These are phyloP conservation scores for Cyrtonyx montezumae DNA, from an alignment of 2,113 vertebrate species.

Conservation along the genomic window DNA sequence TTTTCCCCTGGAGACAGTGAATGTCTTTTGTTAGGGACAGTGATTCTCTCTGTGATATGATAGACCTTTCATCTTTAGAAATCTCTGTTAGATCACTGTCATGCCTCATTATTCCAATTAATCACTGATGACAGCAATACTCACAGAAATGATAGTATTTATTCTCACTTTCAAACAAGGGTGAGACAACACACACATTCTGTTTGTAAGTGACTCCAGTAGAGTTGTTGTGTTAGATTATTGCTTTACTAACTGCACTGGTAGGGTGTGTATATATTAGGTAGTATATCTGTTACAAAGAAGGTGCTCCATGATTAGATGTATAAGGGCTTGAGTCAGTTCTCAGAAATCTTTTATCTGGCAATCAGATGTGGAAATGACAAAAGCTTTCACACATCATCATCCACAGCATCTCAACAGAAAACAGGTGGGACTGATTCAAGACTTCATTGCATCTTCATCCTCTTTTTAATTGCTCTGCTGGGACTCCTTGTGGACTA, in stretches of 20 bases:
- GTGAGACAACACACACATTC: neutral
- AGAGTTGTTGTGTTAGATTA: neutral
- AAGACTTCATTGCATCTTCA: neutral
- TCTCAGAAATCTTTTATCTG: constrained; percentile 28
- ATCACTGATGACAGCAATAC: neutral
- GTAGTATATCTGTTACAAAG: neutral
- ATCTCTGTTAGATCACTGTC: neutral
- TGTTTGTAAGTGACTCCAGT: neutral
- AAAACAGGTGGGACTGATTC: neutral
- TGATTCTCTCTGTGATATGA: neutral
- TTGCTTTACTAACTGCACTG: neutral
- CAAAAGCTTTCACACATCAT: neutral
- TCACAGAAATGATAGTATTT: constrained; percentile 2
- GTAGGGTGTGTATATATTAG: neutral
- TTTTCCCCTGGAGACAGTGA: neutral
- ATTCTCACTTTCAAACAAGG: constrained; percentile 10
- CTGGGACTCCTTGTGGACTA: neutral
- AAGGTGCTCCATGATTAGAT: neutral
- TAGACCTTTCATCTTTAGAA: neutral
- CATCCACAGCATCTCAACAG: neutral
- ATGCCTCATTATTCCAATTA: constrained; percentile 21
- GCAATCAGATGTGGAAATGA: neutral
- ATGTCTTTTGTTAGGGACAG: neutral
- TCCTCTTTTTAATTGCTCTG: neutral
- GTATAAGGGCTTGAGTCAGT: neutral